Percentiles rank a stretch among this genome's conserved stretches.
Conservation (phyloP, 2,113 vertebrate species). For the Xenopus borealis region DNA sequence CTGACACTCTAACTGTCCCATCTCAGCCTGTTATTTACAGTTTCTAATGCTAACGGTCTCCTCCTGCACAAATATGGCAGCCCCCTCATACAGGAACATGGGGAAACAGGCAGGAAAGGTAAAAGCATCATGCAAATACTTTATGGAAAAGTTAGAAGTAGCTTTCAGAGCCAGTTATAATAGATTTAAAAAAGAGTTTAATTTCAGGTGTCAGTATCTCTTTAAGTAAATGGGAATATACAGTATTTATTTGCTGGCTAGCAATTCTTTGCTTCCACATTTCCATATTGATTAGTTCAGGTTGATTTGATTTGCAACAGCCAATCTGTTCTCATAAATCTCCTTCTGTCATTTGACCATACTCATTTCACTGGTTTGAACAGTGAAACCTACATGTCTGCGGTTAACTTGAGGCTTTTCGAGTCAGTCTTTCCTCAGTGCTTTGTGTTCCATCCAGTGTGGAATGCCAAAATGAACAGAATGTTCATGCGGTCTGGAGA, state of each 20-base stretch:
- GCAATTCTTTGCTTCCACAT: constrained; percentile 1
- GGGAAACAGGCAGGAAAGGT: no score
- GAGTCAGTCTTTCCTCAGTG: constrained; percentile 16
- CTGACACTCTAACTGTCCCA: no score
- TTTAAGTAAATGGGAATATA: neutral
- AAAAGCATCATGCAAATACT: no score
- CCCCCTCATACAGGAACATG: no score
- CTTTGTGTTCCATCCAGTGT: constrained; percentile 25
- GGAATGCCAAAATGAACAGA: constrained; percentile 16
- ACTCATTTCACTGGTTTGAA: constrained; percentile 1
- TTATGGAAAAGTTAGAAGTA: no score
- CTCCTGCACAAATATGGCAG: no score
- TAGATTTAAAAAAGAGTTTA: no score
- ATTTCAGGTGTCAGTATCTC: no score
- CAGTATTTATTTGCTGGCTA: constrained; percentile 25
- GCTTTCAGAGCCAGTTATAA: no score
- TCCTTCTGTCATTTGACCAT: constrained; percentile 28
- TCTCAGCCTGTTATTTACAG: no score
- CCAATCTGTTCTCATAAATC: neutral
- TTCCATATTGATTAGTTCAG: constrained; percentile 37
- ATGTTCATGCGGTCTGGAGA: constrained; percentile 20
- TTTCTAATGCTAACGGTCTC: no score
- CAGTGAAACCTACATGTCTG: neutral
- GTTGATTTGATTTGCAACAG: constrained; percentile 24
- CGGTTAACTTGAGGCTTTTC: neutral